These are phyloP conservation scores for Typhlomys cinereus DNA, from an alignment of 2,113 vertebrate genomes.

Conservation along the genomic window DNA sequence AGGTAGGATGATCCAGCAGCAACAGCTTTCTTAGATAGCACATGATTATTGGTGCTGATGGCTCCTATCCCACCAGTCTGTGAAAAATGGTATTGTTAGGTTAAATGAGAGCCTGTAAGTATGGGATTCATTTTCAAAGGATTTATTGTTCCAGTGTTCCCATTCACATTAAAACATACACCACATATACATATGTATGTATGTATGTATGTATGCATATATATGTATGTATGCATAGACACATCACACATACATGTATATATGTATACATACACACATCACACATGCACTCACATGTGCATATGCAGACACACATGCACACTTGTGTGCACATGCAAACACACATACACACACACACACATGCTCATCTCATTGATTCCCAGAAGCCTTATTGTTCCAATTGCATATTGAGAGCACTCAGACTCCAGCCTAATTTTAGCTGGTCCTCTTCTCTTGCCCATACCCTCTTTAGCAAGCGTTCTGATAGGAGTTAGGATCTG, in stretches of 20 bases:
- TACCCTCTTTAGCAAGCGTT: background rate
- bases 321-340: too few relatives aligned
- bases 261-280: too few relatives aligned
- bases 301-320: background rate
- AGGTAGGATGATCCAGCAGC: background rate
- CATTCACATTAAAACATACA: too few relatives aligned
- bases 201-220: too few relatives aligned
- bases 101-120: background rate
- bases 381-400: background rate
- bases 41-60: background rate
- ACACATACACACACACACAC: too few relatives aligned
- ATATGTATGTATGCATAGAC: too few relatives aligned
- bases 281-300: background rate
- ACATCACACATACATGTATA: too few relatives aligned
- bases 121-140: conserved; percentile 15
- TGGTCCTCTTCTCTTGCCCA: background rate
- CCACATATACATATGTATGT: too few relatives aligned
- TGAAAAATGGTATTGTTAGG: background rate
- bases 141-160: too few relatives aligned
- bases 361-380: too few relatives aligned
- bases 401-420: background rate
- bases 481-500: background rate
- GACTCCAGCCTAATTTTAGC: background rate
- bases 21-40: background rate
- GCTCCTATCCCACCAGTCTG: background rate